These are phyloP conservation scores for Poeciliopsis turrubarensis DNA, from an alignment of 2,113 vertebrate species.

Conservation along the genomic window DNA sequence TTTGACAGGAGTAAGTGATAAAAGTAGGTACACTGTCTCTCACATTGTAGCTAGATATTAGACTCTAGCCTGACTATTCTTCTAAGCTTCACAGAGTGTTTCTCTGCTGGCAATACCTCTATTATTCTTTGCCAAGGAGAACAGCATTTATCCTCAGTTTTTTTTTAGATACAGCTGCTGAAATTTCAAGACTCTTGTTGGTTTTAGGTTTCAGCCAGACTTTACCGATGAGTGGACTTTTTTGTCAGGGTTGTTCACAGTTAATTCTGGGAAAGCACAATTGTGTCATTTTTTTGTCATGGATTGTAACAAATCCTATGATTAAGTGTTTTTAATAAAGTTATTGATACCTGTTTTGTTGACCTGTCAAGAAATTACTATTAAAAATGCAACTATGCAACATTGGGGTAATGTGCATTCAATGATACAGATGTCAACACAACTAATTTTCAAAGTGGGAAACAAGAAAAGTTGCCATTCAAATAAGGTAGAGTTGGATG, in stretches of 20 bases:
- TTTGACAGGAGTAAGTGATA: slow-evolving; percentile 26
- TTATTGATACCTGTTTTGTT: too few relatives aligned
- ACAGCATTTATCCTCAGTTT: slow-evolving; percentile 11
- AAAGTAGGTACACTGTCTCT: slow-evolving; percentile 18
- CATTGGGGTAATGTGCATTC: too few relatives aligned
- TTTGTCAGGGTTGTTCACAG: not conserved
- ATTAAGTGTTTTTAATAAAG: too few relatives aligned
- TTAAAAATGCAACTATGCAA: too few relatives aligned
- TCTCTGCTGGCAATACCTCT: slow-evolving; percentile 30
- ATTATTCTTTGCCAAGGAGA: not conserved
- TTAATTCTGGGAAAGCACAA: too few relatives aligned
- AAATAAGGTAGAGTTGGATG: too few relatives aligned
- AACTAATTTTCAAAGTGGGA: too few relatives aligned
- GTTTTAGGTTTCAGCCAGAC: not conserved
- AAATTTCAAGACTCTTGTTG: slow-evolving; percentile 5
- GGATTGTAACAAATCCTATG: too few relatives aligned
- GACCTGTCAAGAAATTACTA: too few relatives aligned
- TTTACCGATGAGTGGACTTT: slow-evolving; percentile 8
- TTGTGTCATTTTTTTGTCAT: too few relatives aligned
- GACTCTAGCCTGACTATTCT: slow-evolving; percentile 25
- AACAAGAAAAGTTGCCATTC: too few relatives aligned
- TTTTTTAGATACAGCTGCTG: slow-evolving; percentile 5
- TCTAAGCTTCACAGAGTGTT: not conserved
- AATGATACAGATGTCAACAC: too few relatives aligned
- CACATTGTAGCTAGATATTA: slow-evolving; percentile 24